Evolutionary conservation across 1,140 invertebrate genomes (phyloP).

Genomic region (Bombus waltoni): DNA sequence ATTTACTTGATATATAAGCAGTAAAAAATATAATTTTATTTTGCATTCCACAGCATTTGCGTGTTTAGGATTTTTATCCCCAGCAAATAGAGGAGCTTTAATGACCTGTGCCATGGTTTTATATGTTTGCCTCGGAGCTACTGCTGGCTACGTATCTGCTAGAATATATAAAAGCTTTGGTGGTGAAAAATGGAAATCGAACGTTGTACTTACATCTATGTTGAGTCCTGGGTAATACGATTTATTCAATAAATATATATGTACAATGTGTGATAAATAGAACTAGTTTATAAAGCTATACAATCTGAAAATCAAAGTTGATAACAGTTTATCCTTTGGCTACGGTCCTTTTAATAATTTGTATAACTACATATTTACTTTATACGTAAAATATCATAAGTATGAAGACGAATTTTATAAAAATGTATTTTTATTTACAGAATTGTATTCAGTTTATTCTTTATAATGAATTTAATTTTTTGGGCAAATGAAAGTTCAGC

Average conservation of each 20-base stretch:
- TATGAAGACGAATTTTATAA: background rate
- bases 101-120: constrained; percentile 99
- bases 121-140: constrained; percentile 97
- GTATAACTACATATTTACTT: background rate
- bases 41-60: constrained; percentile 90
- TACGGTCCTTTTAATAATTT: background rate
- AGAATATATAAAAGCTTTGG: constrained; percentile 99
- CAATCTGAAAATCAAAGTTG: background rate
- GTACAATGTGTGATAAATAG: background rate
- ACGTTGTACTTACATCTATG: constrained; percentile 97
- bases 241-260: constrained; percentile 15
- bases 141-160: constrained; percentile 97
- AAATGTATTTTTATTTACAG: constrained; percentile 83
- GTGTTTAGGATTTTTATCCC: constrained; percentile 98
- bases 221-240: constrained; percentile 94
- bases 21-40: constrained; percentile 13
- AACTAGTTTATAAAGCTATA: background rate
- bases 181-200: constrained; percentile 99
- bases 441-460: constrained; percentile 97
- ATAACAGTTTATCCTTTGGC: background rate
- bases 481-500: constrained; percentile 98
- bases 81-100: constrained; percentile 98
- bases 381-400: background rate
- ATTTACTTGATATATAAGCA: background rate
- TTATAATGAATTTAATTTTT: constrained; percentile 97